Percentiles rank a stretch among this genome's conserved stretches.
phyloP scores from a whole-genome alignment of 2,797 vertebrate genomes.

The Characodon lateralis region DNA sequence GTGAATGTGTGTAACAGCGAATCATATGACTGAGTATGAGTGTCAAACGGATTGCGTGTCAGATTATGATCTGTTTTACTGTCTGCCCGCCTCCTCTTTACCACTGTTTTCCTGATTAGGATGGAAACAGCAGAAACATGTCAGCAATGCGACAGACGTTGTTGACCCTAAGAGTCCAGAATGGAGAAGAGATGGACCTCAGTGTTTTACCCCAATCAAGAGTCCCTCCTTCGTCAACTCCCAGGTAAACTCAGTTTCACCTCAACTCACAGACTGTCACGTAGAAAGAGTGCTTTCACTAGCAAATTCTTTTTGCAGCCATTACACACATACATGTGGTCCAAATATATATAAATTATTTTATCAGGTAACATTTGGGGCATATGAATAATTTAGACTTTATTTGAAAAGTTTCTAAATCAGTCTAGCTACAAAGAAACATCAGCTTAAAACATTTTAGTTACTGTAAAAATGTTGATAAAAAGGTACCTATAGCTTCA shows the following conservation, averaged over 20 bases:
- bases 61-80: constrained; percentile 48
- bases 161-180: constrained; percentile 55
- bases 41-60: constrained; percentile 14
- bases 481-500: not conserved
- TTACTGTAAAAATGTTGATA: not conserved
- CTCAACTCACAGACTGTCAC: not conserved
- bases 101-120: constrained; percentile 49
- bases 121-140: constrained; percentile 75
- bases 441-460: not conserved
- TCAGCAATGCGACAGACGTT: constrained; percentile 76
- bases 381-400: not conserved
- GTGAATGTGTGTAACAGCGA: not conserved
- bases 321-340: not conserved
- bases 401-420: not conserved
- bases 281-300: not conserved
- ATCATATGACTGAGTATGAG: constrained; percentile 15
- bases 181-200: constrained; percentile 67
- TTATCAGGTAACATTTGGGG: not conserved
- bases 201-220: constrained; percentile 53
- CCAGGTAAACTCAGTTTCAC: constrained; percentile 76
- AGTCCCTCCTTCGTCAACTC: constrained; percentile 53
- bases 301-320: not conserved
- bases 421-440: not conserved
- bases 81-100: constrained; percentile 17
- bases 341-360: not conserved